Conservation (phyloP, 2,113 vertebrate species). For the Chlorocebus sabaeus region DNA sequence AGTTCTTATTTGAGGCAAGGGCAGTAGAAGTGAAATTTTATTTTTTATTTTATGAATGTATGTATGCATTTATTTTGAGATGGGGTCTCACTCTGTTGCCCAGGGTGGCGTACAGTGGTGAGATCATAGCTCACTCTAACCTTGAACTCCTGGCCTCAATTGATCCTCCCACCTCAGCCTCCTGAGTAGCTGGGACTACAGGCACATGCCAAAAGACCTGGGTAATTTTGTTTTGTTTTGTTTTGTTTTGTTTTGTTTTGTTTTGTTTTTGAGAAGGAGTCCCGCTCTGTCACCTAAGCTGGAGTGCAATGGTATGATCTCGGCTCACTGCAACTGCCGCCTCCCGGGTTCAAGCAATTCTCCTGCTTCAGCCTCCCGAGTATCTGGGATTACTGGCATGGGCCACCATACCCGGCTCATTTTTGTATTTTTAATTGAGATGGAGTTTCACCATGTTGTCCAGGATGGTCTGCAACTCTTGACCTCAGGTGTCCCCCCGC, state of each 20-base stretch:
- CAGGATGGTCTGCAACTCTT: not conserved
- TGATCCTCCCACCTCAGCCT: not conserved
- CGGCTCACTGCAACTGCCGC: too few species aligned
- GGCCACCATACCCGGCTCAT: not conserved
- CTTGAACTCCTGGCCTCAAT: not conserved
- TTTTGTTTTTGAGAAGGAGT: not conserved
- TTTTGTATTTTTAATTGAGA: not conserved
- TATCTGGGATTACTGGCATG: not conserved
- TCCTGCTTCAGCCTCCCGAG: not conserved
- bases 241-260: not conserved
- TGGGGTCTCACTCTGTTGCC: not conserved
- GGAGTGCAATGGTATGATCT: too few species aligned
- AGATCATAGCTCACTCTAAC: too few species aligned
- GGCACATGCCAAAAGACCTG: not conserved
- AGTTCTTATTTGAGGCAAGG: not conserved
- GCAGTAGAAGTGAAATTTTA: not conserved
- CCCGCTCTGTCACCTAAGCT: not conserved
- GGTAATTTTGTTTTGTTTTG: not conserved
- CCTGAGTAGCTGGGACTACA: not conserved
- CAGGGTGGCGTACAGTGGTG: not conserved
- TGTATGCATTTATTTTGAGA: not conserved
- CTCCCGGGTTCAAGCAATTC: not conserved
- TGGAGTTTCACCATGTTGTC: not conserved
- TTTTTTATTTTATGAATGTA: not conserved
- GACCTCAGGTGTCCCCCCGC: not conserved